These are phyloP conservation scores for Clarias laeviceps DNA, from an alignment of 2,797 vertebrate genomes.

Conservation along the genomic window DNA sequence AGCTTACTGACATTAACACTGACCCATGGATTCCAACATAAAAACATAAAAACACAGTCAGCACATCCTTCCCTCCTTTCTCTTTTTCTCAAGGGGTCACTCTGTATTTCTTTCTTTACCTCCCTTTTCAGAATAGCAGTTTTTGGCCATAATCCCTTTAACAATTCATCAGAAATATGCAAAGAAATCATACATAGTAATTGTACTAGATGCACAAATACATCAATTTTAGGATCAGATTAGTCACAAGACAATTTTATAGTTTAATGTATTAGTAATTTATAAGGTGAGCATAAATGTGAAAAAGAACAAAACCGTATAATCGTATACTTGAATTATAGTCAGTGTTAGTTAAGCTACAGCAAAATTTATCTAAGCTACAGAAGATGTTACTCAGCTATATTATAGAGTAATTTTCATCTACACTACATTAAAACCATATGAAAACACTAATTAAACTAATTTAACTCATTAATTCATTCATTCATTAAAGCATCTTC, in stretches of 20 bases:
- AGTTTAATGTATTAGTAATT: not conserved
- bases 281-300: not conserved
- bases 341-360: not conserved
- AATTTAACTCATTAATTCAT: not conserved
- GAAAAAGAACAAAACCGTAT: not conserved
- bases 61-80: slow-evolving; percentile 24
- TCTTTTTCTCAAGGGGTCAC: slow-evolving; percentile 21
- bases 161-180: not conserved
- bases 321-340: not conserved
- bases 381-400: not conserved
- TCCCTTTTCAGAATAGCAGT: not conserved
- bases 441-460: not conserved
- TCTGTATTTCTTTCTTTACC: not conserved
- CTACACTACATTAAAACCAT: not conserved
- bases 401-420: not conserved
- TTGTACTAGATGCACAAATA: not conserved
- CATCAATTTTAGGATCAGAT: not conserved
- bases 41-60: slow-evolving; percentile 38
- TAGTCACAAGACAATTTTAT: not conserved
- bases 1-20: slow-evolving; percentile 43
- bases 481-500: not conserved
- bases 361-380: not conserved
- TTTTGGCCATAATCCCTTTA: not conserved
- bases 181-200: not conserved
- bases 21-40: slow-evolving; percentile 44